A percentile compares a stretch with the other conserved stretches of the same genome.
Evolutionary conservation across 2,888 invertebrate genomes (phyloP).

Genomic region (Aradus depressus): DNA sequence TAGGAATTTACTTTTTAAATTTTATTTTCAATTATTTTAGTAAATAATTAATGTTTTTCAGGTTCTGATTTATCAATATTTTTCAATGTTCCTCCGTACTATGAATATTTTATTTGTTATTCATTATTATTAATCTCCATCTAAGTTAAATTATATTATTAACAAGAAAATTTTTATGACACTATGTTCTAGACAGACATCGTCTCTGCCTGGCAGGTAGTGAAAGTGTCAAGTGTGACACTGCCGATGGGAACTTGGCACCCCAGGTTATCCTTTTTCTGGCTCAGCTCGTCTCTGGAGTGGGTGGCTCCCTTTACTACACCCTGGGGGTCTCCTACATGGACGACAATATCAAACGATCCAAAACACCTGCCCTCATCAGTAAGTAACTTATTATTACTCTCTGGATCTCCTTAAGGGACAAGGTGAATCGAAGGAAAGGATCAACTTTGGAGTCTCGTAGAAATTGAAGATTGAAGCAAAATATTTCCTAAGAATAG

Average conservation of each 20-base stretch:
- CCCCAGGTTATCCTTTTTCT: conserved; percentile 52
- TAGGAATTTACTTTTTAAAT: no score
- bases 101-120: no score
- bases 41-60: no score
- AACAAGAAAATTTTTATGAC: no score
- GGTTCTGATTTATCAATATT: no score
- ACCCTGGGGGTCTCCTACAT: conserved; percentile 60
- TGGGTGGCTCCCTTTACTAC: conserved; percentile 57
- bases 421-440: no score
- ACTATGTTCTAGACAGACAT: conserved; percentile 39
- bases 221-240: conserved; percentile 39
- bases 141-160: no score
- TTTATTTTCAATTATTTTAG: no score
- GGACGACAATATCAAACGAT: conserved; percentile 65
- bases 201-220: conserved; percentile 42
- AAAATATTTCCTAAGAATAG: background rate
- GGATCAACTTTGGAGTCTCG: no score
- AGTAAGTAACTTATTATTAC: conserved; percentile 40
- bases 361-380: conserved; percentile 57
- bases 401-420: no score
- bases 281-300: conserved; percentile 58
- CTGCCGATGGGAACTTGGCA: conserved; percentile 45
- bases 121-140: no score
- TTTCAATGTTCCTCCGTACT: no score
- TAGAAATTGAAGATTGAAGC: background rate